These are phyloP conservation scores for Caerostris extrusa DNA, from an alignment of 1,140 invertebrate species.

Conservation along the genomic window DNA sequence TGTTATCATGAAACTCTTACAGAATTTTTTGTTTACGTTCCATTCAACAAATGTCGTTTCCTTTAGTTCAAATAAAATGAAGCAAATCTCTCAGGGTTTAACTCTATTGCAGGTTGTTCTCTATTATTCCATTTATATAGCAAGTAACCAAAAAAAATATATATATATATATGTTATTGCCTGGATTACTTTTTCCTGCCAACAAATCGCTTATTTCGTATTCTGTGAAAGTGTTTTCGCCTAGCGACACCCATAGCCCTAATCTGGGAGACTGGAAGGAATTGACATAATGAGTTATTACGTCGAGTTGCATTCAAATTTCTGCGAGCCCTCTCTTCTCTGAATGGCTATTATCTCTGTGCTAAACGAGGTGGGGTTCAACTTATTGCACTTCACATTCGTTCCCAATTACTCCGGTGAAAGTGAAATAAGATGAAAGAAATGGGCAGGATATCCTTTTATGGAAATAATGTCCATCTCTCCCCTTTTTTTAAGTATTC, in stretches of 20 bases:
- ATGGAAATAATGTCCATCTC: neutral
- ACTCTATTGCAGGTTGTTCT: no score
- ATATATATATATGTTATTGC: no score
- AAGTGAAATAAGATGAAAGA: neutral
- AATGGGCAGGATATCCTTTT: neutral
- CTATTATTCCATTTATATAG: no score
- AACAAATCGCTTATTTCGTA: constrained; percentile 22
- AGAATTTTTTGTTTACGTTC: no score
- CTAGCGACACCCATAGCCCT: no score
- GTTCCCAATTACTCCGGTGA: neutral
- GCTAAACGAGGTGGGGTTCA: neutral
- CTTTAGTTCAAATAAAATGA: no score
- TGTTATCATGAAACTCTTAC: no score
- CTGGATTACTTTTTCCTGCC: neutral
- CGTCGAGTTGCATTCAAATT: constrained; percentile 22
- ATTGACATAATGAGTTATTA: constrained; percentile 37
- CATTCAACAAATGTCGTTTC: no score
- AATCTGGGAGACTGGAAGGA: constrained; percentile 11
- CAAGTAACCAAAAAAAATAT: no score
- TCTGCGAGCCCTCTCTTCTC: neutral
- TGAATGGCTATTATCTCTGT: neutral
- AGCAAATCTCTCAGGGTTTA: no score
- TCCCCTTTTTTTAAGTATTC: neutral
- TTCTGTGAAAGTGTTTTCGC: constrained; percentile 2
- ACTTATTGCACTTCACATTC: neutral